phyloP scores from a whole-genome alignment of 2,888 invertebrate genomes.

The Germaria angustata region DNA sequence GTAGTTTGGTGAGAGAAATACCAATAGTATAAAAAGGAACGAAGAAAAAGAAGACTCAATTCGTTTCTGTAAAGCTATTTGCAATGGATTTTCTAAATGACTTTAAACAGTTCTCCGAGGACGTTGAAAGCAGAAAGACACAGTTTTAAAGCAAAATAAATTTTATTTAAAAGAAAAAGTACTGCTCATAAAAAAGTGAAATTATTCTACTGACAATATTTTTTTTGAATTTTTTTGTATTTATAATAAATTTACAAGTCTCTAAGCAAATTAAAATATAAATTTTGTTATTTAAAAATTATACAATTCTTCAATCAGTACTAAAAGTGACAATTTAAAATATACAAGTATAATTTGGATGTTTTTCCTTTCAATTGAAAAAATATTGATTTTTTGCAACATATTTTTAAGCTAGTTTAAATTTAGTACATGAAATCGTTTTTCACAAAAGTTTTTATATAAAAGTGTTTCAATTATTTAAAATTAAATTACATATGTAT shows the following conservation, averaged over 20 bases:
- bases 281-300: neutral
- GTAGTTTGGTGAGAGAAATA: conserved; percentile 34
- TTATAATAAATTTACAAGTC: conserved; percentile 10
- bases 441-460: neutral
- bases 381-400: conserved; percentile 59
- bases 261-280: neutral
- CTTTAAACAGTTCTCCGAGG: conserved; percentile 66
- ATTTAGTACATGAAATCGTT: conserved; percentile 29
- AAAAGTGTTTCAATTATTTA: neutral
- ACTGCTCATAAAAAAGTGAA: conserved; percentile 45
- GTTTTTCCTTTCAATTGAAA: conserved; percentile 23
- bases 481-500: neutral
- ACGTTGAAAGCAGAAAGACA: conserved; percentile 65
- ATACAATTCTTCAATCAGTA: no score
- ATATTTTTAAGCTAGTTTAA: conserved; percentile 45
- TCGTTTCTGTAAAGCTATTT: conserved; percentile 64
- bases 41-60: conserved; percentile 51
- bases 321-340: conserved; percentile 11
- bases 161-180: conserved; percentile 32
- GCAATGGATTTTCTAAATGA: conserved; percentile 59
- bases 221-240: conserved; percentile 6
- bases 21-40: neutral
- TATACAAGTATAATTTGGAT: conserved; percentile 31
- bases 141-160: conserved; percentile 18
- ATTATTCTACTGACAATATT: conserved; percentile 17